Base-by-base conservation (phyloP, 2,797 vertebrate species). In the Pelodytes ibericus region DNA sequence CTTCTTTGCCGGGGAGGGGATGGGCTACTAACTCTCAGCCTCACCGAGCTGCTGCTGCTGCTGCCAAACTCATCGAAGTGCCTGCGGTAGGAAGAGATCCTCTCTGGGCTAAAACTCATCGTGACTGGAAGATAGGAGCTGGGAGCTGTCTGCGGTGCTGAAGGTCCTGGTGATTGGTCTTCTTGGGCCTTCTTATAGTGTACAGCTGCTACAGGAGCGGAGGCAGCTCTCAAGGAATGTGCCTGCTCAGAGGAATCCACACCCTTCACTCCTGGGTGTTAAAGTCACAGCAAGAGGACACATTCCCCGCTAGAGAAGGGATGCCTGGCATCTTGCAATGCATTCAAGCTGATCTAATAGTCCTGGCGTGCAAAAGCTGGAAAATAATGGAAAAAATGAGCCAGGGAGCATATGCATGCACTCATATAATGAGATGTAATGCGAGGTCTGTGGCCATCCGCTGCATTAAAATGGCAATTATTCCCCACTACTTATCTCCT, bases 51-150 rank as follows among this genome's bases (percentile, higher is more conserved):
- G 16, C 27, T 29, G 22, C 56, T 22, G 18, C 39, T 20, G 11
- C 56, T 22, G 18, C 39, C 24, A 7, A 24, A 62, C 47, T 79
- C 63, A 29, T 72, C 56, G 22, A 77, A 77, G 75, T 72, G 62
- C 30, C 90, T 88, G 56, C 90, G 83, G 72, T 91, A 91, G 47
- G 92, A 93, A 0, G 93, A 93, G 71, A 93, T 92, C 81, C 92
- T 91, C 33, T 90, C 91, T 0, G 84, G 89, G 83, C 92, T 92
- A 84, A 64, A 75, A 65, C 91, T 90, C 92, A 91, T 93, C 63
- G 1, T 88, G 81, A 69, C 16, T 20, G 62, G 18, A 44, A 25
- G 24, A 25, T 10, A 27, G 53, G 61, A 60, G 56, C 70, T 78
- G 31, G 36, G 60, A 65, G 61, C 69, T 77, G 70, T 53, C 70